Base-by-base conservation (phyloP, 1,140 invertebrate species). In the Whitmania pigra region DNA sequence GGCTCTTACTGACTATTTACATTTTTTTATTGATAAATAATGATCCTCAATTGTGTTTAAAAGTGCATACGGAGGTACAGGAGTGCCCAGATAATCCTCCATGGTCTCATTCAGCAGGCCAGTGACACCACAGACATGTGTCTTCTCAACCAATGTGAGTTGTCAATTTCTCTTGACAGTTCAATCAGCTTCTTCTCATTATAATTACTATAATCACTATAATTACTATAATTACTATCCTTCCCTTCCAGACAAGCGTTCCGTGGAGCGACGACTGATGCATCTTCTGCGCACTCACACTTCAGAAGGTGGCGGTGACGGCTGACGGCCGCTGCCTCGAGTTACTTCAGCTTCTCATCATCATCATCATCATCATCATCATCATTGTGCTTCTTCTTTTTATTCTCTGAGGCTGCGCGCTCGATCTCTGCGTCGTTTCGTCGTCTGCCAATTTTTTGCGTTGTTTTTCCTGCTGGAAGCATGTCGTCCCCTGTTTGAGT, bases 21-120 rank as follows among this genome's bases (percentile, higher is more conserved):
- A 27, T 7, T 27, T 27, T 15, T 25, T 3, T 25, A n/a, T 13
- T 27, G 20, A 11, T 63, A 63, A 25, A 13, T 63, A 27, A 25
- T 63, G 57, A 7, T 17, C 29, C 29, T 63, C 18, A 63, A 27
- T 9, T 63, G 6, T 13, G 57, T 63, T 63, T 63, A 1, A 27
- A 74, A 94, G 82, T 97, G 94, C 85, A 94, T 95, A 80, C 89
- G 91, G 76, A 87, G 92, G 71, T 99, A 99, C 84, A 91, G 96
- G 82, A 96, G 92, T 22, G 95, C 95, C 74, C 95, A 98, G 80
- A 95, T 98, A 80, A 83, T 99, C 73, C 85, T 99, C 70, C 96
- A 99, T 84, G 95, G 93, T 76, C 86, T 99, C 55, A 90, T 93
- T 29, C 93, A 97, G 79, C 93, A 97, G 78, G 90, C 91, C 75